A percentile compares a stretch with the other conserved stretches of the same genome.
These are phyloP conservation scores for Hemicentrotus pulcherrimus DNA, from an alignment of 35 echinoderm and acorn worm genomes.

Conservation along the genomic window DNA sequence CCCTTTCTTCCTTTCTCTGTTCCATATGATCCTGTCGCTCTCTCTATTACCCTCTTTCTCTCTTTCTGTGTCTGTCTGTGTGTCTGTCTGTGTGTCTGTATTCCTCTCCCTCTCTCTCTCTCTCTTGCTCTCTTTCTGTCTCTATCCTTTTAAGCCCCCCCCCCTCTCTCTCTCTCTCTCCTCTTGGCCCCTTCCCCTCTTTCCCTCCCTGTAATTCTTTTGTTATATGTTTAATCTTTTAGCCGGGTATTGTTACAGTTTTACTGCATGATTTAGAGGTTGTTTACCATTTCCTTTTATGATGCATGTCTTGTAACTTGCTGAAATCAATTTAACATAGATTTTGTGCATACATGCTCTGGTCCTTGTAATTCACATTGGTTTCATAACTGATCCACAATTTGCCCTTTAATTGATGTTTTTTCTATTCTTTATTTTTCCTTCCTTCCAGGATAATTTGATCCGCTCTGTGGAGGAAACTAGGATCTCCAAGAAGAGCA, in stretches of 20 bases:
- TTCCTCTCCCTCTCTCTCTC: not conserved
- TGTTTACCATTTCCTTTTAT: too few relatives aligned
- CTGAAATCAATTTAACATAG: not conserved
- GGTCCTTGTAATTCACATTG: not conserved
- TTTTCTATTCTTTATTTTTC: not conserved
- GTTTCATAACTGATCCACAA: not conserved
- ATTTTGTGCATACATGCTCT: not conserved
- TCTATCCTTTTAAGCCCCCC: not conserved
- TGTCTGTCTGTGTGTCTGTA: not conserved
- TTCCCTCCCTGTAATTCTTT: not conserved
- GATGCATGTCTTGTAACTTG: not conserved
- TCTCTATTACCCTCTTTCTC: not conserved
- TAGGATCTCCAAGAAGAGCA: constrained; percentile 87
- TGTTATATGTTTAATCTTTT: not conserved
- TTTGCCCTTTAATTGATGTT: not conserved
- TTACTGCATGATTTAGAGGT: too few relatives aligned
- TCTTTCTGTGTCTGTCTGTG: not conserved
- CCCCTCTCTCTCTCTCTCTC: not conserved
- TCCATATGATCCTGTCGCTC: not conserved
- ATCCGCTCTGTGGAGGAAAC: constrained; percentile 85
- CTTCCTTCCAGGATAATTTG: constrained; percentile 65
- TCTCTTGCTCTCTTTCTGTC: not conserved
- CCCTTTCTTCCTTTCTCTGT: not conserved
- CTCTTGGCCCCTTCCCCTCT: not conserved
- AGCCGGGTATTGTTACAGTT: too few relatives aligned